Percentiles rank a stretch among this genome's conserved stretches.
Evolutionary conservation across 2,888 invertebrate species (phyloP).

Genomic region (Pseudanteris insignis): DNA sequence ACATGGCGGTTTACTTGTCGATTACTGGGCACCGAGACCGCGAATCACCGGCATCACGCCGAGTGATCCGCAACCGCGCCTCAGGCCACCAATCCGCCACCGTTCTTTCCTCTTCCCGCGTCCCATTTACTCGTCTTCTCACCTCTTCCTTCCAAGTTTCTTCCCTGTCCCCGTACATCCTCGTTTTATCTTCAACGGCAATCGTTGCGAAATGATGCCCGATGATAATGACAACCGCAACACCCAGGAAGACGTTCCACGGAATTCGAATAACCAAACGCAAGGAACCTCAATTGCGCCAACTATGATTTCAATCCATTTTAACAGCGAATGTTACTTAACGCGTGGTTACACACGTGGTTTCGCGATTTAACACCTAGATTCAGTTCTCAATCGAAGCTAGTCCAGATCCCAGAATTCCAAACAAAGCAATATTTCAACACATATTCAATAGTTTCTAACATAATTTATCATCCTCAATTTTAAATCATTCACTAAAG

Average conservation of each 20-base stretch:
- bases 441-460: too few relatives aligned
- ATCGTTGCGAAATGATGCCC: conserved; percentile 56
- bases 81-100: conserved; percentile 66
- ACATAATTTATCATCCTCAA: too few relatives aligned
- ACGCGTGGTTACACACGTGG: too few relatives aligned
- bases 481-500: too few relatives aligned
- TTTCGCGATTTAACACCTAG: too few relatives aligned
- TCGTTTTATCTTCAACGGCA: conserved; percentile 52
- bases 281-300: too few relatives aligned
- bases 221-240: conserved; percentile 55
- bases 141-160: conserved; percentile 15
- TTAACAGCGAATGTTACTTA: too few relatives aligned
- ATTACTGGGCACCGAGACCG: conserved; percentile 66
- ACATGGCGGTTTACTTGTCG: conserved; percentile 60
- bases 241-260: conserved; percentile 45
- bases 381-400: too few relatives aligned
- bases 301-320: too few relatives aligned
- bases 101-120: conserved; percentile 37
- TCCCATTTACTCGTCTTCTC: conserved; percentile 32
- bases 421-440: too few relatives aligned
- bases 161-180: conserved; percentile 37
- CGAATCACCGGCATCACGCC: conserved; percentile 67
- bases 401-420: too few relatives aligned
- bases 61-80: conserved; percentile 64
- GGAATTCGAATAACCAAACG: conserved; percentile 43